Percentiles rank a stretch among this genome's conserved stretches.
phyloP scores from a whole-genome alignment of 2,797 vertebrate genomes.

The Peromyscus aztecus region DNA sequence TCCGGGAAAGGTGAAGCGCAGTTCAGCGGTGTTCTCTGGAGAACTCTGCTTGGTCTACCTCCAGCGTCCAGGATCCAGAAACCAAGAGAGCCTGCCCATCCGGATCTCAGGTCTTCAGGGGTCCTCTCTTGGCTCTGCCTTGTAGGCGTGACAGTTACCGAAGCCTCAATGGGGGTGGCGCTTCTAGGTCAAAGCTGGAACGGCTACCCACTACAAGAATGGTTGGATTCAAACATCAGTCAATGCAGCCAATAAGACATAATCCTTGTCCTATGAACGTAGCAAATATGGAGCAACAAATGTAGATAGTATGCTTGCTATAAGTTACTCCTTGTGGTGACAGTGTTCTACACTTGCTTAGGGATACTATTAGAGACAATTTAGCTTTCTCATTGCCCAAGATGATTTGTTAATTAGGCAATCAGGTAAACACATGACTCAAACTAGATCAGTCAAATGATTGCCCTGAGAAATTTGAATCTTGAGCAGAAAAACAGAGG shows the following conservation, averaged over 20 bases:
- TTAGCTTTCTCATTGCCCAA: background rate
- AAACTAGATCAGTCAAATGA: background rate
- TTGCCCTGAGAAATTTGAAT: conserved; percentile 22
- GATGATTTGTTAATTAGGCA: background rate
- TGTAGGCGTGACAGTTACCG: too few relatives aligned
- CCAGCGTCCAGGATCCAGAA: too few relatives aligned
- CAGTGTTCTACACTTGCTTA: background rate
- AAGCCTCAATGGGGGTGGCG: too few relatives aligned
- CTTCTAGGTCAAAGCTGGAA: too few relatives aligned
- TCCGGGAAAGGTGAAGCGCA: too few relatives aligned
- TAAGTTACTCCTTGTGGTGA: background rate
- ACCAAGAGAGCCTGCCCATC: too few relatives aligned
- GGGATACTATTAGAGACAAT: background rate
- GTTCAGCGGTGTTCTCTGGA: too few relatives aligned
- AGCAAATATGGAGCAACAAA: conserved; percentile 1
- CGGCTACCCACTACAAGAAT: background rate
- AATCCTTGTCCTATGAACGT: background rate
- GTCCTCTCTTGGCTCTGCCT: too few relatives aligned
- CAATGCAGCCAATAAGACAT: background rate
- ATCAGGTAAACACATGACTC: background rate
- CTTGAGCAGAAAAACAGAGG: conserved; percentile 36
- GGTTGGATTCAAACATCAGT: background rate
- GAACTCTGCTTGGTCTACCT: too few relatives aligned
- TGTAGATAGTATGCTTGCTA: background rate
- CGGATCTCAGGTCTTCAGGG: too few relatives aligned